Percentiles rank a stretch among this genome's conserved stretches.
Evolutionary conservation across 1,140 invertebrate species (phyloP).

Genomic region (Babylonia areolata): DNA sequence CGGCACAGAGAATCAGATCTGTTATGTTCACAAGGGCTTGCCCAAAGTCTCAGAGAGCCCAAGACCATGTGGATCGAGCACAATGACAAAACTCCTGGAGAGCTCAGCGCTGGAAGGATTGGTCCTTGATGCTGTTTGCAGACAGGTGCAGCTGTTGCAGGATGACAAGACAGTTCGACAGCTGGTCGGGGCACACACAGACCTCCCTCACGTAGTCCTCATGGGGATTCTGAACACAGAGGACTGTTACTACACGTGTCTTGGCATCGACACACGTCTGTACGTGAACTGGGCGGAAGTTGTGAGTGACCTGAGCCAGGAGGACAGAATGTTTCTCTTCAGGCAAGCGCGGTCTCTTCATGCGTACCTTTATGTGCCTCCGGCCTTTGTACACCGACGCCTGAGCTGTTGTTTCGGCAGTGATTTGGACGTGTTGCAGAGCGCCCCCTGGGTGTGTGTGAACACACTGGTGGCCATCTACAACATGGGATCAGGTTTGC

Average conservation of each 20-base stretch:
- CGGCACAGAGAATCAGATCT: neutral
- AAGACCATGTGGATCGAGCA: neutral
- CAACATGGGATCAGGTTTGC: constrained; percentile 2
- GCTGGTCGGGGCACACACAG: neutral
- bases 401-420: neutral
- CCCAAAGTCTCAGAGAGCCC: neutral
- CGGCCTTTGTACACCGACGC: neutral
- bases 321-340: neutral
- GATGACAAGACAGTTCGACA: neutral
- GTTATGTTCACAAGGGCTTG: neutral
- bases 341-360: neutral
- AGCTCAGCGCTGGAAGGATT: neutral
- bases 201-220: neutral
- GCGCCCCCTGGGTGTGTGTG: constrained; percentile 15
- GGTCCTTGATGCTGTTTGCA: neutral
- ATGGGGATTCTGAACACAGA: neutral
- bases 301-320: neutral
- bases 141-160: neutral
- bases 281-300: constrained; percentile 19
- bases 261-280: neutral
- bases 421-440: neutral
- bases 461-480: constrained; percentile 22
- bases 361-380: neutral
- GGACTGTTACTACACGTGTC: neutral
- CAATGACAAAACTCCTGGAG: neutral